These are phyloP conservation scores for Rissa tridactyla DNA, from an alignment of 2,113 vertebrate species.

Conservation along the genomic window DNA sequence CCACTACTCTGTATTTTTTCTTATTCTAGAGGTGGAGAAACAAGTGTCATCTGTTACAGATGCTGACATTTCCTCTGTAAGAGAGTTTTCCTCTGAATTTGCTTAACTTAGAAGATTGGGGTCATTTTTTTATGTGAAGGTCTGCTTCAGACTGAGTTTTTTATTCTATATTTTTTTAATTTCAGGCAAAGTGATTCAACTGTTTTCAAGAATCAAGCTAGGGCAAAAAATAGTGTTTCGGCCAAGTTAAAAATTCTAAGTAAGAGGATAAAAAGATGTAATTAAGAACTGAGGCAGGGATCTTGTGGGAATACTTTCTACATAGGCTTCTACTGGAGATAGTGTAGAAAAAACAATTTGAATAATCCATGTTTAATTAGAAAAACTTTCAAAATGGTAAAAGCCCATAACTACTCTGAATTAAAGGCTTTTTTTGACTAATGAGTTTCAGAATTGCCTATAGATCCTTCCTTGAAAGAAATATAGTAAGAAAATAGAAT, in stretches of 20 bases:
- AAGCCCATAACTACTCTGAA: neutral
- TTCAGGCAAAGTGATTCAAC: neutral
- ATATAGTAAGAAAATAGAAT: neutral
- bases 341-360: neutral
- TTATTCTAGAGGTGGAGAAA: neutral
- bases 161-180: neutral
- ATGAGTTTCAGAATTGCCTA: neutral
- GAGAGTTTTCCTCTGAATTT: neutral
- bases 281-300: neutral
- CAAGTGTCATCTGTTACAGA: neutral
- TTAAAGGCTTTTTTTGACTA: neutral
- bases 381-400: neutral
- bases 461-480: neutral
- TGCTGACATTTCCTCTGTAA: neutral
- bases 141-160: neutral
- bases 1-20: neutral
- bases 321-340: neutral
- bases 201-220: neutral
- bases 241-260: neutral
- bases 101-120: neutral
- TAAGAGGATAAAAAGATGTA: neutral
- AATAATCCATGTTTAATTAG: neutral
- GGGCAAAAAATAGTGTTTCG: neutral
- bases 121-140: neutral
- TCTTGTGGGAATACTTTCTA: neutral